Conservation (phyloP, 2,888 invertebrate species). For the Lacanobia oleracea region DNA sequence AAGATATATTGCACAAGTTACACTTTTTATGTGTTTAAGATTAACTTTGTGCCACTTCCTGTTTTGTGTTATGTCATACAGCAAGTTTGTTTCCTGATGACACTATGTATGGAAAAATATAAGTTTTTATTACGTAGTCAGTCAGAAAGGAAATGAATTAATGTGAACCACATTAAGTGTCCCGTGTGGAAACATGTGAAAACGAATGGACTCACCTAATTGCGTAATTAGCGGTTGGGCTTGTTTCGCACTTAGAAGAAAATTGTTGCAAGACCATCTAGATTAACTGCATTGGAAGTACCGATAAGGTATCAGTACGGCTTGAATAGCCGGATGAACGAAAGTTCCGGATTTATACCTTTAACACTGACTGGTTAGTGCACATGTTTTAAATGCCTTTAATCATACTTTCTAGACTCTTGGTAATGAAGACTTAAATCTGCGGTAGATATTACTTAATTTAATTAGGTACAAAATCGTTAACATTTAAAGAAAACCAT, state of each 20-base stretch:
- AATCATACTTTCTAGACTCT: not conserved
- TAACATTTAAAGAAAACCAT: conserved; percentile 12
- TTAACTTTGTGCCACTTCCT: conserved; percentile 66
- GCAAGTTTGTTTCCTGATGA: conserved; percentile 60
- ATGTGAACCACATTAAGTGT: conserved; percentile 50
- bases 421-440: not conserved
- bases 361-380: conserved; percentile 10
- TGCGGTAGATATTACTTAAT: not conserved
- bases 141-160: conserved; percentile 54
- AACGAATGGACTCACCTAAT: conserved; percentile 31
- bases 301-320: conserved; percentile 45
- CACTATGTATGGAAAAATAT: conserved; percentile 37
- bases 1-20: conserved; percentile 70
- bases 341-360: conserved; percentile 53
- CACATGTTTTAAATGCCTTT: conserved; percentile 5
- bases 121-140: conserved; percentile 44
- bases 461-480: not conserved
- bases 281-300: conserved; percentile 40
- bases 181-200: conserved; percentile 21
- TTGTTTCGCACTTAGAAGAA: conserved; percentile 28
- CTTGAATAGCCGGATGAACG: conserved; percentile 50
- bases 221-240: conserved; percentile 49
- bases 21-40: conserved; percentile 63
- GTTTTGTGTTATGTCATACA: conserved; percentile 65
- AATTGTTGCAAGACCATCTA: conserved; percentile 27